Evolutionary conservation across 2,113 vertebrate species (phyloP).

Genomic region (Hydrolagus affinis): DNA sequence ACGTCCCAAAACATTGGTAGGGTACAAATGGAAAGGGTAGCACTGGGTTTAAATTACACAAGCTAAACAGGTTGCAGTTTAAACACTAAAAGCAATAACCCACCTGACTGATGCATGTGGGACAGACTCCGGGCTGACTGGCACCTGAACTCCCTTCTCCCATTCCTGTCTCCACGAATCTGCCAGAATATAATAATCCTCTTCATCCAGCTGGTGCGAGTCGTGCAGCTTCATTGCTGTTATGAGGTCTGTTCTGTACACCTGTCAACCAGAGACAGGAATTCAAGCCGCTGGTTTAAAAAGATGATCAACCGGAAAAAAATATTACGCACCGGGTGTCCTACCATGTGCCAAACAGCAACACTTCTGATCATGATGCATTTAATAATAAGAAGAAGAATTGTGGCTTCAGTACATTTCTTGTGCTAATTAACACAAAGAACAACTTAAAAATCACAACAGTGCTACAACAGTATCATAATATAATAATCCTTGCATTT

Average conservation of each 20-base stretch:
- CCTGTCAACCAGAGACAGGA: constrained; percentile 57
- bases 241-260: constrained; percentile 95
- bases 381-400: too few relatives aligned
- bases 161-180: constrained; percentile 96
- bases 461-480: too few relatives aligned
- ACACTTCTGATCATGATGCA: too few relatives aligned
- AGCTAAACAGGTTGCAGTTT: background rate
- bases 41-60: background rate
- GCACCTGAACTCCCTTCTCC: constrained; percentile 97
- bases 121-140: constrained; percentile 85
- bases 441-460: too few relatives aligned
- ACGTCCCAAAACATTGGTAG: too few relatives aligned
- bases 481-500: too few relatives aligned
- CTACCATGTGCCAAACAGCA: too few relatives aligned
- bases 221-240: constrained; percentile 97
- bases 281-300: constrained; percentile 32
- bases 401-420: too few relatives aligned
- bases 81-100: background rate
- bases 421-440: too few relatives aligned
- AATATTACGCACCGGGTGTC: too few relatives aligned
- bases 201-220: constrained; percentile 83
- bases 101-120: constrained; percentile 81
- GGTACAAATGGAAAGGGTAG: too few relatives aligned
- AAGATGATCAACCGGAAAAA: too few relatives aligned
- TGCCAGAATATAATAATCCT: constrained; percentile 85